Percentiles rank a stretch among this genome's conserved stretches.
Evolutionary conservation across 2,797 vertebrate species (phyloP).

Genomic region (Megalops cyprinoides): DNA sequence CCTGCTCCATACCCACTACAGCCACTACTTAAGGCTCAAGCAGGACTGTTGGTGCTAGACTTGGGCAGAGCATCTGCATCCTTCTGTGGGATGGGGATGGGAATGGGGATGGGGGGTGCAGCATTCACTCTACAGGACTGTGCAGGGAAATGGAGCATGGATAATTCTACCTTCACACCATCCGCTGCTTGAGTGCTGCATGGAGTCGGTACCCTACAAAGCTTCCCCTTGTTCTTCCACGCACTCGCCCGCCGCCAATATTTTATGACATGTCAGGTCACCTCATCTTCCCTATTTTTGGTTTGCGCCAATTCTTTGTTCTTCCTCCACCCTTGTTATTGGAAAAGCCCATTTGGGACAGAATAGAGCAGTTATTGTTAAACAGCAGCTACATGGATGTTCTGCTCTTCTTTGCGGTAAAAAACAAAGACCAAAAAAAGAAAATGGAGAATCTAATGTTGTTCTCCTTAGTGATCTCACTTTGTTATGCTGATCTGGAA

Average conservation of each 20-base stretch:
- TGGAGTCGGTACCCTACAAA: slow-evolving; percentile 94
- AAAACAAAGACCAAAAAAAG: not conserved
- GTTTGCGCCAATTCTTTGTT: slow-evolving; percentile 63
- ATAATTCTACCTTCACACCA: slow-evolving; percentile 71
- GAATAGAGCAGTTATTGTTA: not conserved
- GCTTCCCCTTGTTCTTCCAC: slow-evolving; percentile 88
- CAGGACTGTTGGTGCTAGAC: no score
- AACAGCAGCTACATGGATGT: not conserved
- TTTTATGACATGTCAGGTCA: no score
- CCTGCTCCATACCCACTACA: no score
- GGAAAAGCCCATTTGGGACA: not conserved
- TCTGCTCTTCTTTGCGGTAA: slow-evolving; percentile 5
- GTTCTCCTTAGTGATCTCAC: not conserved
- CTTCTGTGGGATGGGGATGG: slow-evolving; percentile 65
- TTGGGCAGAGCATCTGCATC: slow-evolving; percentile 36
- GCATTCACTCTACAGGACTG: slow-evolving; percentile 67
- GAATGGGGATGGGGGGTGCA: slow-evolving; percentile 68
- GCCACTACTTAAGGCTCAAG: no score
- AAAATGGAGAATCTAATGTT: not conserved
- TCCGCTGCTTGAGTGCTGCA: slow-evolving; percentile 77
- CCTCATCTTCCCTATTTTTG: no score
- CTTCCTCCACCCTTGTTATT: slow-evolving; percentile 62
- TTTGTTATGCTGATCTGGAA: not conserved
- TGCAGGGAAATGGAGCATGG: slow-evolving; percentile 76
- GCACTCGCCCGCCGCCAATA: slow-evolving; percentile 88